Evolutionary conservation across 1,140 invertebrate species (phyloP).

Genomic region (Drosophila sulfurigaster): DNA sequence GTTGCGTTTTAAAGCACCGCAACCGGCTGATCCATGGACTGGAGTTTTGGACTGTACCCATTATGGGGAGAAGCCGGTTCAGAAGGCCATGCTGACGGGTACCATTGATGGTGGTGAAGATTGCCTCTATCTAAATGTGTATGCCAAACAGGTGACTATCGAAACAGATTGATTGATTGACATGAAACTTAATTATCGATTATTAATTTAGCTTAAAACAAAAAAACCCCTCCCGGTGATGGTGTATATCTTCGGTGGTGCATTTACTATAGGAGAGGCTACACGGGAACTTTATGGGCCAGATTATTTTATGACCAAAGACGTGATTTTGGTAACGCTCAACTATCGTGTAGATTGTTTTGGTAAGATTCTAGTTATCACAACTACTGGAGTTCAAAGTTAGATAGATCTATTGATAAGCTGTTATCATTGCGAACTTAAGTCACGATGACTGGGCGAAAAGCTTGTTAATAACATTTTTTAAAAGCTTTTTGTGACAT

Average conservation of each 20-base stretch:
- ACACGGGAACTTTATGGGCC: constrained; percentile 86
- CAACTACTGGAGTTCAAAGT: not conserved
- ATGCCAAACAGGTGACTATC: constrained; percentile 69
- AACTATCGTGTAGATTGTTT: constrained; percentile 90
- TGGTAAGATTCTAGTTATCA: constrained; percentile 72
- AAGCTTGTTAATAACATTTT: not conserved
- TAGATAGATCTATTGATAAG: not conserved
- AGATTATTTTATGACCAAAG: constrained; percentile 87
- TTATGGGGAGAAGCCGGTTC: constrained; percentile 60
- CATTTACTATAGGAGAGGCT: constrained; percentile 86
- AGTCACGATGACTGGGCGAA: not conserved
- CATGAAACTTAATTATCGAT: constrained; percentile 17
- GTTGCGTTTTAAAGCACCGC: constrained; percentile 87
- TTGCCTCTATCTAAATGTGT: constrained; percentile 84
- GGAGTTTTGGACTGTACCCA: constrained; percentile 62
- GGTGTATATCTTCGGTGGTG: constrained; percentile 90
- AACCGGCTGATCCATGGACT: constrained; percentile 68
- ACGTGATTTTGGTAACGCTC: constrained; percentile 88
- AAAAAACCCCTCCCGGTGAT: constrained; percentile 87
- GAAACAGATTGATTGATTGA: constrained; percentile 14
- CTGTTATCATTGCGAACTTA: constrained; percentile 2
- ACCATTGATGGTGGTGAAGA: constrained; percentile 83
- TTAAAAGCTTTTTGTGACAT: not conserved
- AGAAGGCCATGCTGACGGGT: constrained; percentile 51
- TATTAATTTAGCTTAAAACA: constrained; percentile 38